Conservation (phyloP, 2,797 vertebrate species). For the Microctenopoma steveboyesi region DNA sequence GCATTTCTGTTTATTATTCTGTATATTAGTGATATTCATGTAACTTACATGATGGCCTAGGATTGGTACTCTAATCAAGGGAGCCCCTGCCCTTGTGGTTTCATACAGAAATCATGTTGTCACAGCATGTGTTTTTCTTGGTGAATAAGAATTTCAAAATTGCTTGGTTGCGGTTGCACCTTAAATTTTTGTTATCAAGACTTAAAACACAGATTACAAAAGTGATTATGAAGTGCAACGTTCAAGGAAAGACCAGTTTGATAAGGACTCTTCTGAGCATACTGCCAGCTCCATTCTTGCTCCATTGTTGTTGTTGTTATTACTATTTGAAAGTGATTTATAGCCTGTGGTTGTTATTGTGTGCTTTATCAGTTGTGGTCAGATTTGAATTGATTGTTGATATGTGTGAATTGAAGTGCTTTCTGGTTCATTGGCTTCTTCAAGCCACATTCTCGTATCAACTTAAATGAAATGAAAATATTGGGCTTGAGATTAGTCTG, state of each 20-base stretch:
- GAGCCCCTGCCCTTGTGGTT: conserved; percentile 30
- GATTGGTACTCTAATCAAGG: conserved; percentile 17
- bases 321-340: conserved; percentile 17
- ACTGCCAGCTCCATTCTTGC: conserved; percentile 6
- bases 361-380: conserved; percentile 22
- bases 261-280: conserved; percentile 47
- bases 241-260: conserved; percentile 42
- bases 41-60: not conserved
- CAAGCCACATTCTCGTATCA: not conserved
- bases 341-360: conserved; percentile 8
- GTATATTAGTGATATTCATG: not conserved
- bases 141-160: not conserved
- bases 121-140: not conserved
- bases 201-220: conserved; percentile 24
- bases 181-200: conserved; percentile 40
- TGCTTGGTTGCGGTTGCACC: not conserved
- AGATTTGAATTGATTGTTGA: conserved; percentile 29
- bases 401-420: not conserved
- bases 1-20: not conserved
- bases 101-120: conserved; percentile 21
- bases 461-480: not conserved
- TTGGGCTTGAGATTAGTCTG: not conserved
- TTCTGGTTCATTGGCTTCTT: conserved; percentile 4
- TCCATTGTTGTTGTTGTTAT: conserved; percentile 7
- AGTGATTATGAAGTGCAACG: conserved; percentile 44